These are phyloP conservation scores for Pristionchus mayeri DNA, from an alignment of 2,888 invertebrate genomes.

Conservation along the genomic window DNA sequence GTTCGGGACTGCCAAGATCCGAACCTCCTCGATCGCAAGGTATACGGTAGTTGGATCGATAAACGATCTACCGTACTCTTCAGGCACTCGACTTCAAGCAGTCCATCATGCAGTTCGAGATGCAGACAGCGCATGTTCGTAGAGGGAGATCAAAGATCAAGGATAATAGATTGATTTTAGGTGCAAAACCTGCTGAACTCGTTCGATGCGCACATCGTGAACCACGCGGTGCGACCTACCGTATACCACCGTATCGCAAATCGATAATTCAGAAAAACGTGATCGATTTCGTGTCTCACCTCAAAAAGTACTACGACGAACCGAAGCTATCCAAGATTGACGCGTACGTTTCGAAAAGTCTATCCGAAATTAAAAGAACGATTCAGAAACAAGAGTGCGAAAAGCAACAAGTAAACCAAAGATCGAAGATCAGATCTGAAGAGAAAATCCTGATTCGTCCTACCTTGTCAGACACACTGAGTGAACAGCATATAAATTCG, in stretches of 20 bases:
- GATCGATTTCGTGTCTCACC: neutral
- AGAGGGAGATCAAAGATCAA: constrained; percentile 25
- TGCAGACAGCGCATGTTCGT: constrained; percentile 19
- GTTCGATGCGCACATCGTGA: constrained; percentile 36
- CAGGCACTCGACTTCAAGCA: constrained; percentile 44
- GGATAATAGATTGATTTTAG: constrained; percentile 7
- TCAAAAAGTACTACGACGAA: constrained; percentile 36
- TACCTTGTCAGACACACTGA: constrained; percentile 11
- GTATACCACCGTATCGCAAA: neutral
- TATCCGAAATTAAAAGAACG: too few species aligned
- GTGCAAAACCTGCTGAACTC: constrained; percentile 30
- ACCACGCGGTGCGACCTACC: constrained; percentile 15
- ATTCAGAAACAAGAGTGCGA: neutral
- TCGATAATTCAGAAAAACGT: constrained; percentile 35
- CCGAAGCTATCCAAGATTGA: constrained; percentile 25
- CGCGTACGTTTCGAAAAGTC: too few species aligned
- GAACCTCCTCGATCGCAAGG: constrained; percentile 28
- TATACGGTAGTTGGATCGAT: constrained; percentile 26
- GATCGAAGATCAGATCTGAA: constrained; percentile 22
- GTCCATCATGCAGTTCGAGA: constrained; percentile 38
- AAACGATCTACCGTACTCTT: neutral
- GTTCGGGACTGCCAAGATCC: constrained; percentile 29
- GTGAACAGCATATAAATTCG: constrained; percentile 23
- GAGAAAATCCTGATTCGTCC: constrained; percentile 19
- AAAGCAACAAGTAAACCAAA: neutral